phyloP scores from a whole-genome alignment of 2,113 vertebrate genomes.

The Actenoides hombroni region DNA sequence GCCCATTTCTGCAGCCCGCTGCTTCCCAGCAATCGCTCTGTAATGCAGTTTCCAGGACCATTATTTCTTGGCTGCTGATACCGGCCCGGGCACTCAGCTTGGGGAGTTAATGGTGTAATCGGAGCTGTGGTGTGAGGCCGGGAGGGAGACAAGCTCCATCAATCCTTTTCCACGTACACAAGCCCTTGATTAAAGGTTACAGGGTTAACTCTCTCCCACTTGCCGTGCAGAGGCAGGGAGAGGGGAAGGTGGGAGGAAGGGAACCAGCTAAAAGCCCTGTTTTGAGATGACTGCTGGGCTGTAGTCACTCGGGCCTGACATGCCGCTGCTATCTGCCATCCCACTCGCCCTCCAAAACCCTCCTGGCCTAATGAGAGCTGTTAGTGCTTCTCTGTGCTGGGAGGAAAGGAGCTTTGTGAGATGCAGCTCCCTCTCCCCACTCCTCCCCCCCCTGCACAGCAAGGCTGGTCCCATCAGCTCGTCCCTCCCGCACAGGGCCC shows the following conservation, averaged over 20 bases:
- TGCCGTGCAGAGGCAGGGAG: not conserved
- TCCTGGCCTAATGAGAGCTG: not conserved
- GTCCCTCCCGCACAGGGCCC: fast-evolving
- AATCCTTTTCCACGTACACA: not conserved
- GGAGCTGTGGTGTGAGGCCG: not conserved
- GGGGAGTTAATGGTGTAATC: constrained; percentile 12
- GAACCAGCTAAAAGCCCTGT: not conserved
- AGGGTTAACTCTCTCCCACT: not conserved
- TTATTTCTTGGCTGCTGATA: not conserved
- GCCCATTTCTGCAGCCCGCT: not conserved
- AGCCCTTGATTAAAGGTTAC: not conserved
- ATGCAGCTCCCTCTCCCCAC: not conserved
- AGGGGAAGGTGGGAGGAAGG: not conserved
- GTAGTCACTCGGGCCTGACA: not conserved
- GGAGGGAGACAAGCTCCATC: constrained; percentile 9
- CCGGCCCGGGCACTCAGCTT: not conserved
- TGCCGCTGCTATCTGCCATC: not conserved
- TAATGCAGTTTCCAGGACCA: not conserved
- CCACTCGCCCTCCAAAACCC: not conserved
- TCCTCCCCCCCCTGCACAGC: not conserved
- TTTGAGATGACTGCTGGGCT: not conserved
- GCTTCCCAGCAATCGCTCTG: not conserved
- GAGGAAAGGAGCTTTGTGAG: not conserved
- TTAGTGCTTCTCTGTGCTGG: not conserved
- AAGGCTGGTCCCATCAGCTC: not conserved